Evolutionary conservation across 2,797 vertebrate species (phyloP).

Genomic region (Cryptoblepharus egeriae): DNA sequence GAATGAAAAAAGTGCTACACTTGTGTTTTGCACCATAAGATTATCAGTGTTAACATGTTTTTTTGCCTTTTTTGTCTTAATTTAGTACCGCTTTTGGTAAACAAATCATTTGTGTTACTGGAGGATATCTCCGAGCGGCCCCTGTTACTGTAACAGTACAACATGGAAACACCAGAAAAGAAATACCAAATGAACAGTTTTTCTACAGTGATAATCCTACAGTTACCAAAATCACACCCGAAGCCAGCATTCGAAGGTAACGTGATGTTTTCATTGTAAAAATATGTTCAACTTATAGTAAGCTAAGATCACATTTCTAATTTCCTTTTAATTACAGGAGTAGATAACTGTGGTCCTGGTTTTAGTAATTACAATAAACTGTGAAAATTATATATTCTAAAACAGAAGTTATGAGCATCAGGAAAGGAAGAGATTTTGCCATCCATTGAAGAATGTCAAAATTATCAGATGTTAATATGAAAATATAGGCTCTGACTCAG

Average conservation of each 20-base stretch:
- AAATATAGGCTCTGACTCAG: not conserved
- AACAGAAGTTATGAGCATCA: slow-evolving; percentile 15
- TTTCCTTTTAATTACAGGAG: not conserved
- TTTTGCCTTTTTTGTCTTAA: not conserved
- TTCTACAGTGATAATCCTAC: slow-evolving; percentile 78
- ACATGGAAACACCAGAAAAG: slow-evolving; percentile 62
- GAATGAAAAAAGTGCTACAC: not conserved
- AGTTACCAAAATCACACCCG: slow-evolving; percentile 74
- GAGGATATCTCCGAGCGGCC: slow-evolving; percentile 61
- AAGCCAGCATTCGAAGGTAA: slow-evolving; percentile 82
- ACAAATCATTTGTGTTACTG: slow-evolving; percentile 77
- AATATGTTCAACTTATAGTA: slow-evolving; percentile 13
- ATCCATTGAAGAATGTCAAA: slow-evolving; percentile 10
- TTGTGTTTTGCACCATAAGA: not conserved
- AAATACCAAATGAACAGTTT: slow-evolving; percentile 47
- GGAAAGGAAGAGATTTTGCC: slow-evolving; percentile 14
- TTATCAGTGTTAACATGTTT: not conserved
- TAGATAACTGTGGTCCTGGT: not conserved
- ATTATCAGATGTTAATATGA: not conserved
- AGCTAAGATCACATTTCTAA: slow-evolving; percentile 8
- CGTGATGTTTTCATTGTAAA: slow-evolving; percentile 30
- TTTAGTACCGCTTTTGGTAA: slow-evolving; percentile 76
- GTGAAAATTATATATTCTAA: slow-evolving; percentile 17
- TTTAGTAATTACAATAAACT: slow-evolving; percentile 10
- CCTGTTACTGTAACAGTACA: slow-evolving; percentile 57